phyloP scores from a whole-genome alignment of 1,140 invertebrate species.

The Heliconius nattereri region DNA sequence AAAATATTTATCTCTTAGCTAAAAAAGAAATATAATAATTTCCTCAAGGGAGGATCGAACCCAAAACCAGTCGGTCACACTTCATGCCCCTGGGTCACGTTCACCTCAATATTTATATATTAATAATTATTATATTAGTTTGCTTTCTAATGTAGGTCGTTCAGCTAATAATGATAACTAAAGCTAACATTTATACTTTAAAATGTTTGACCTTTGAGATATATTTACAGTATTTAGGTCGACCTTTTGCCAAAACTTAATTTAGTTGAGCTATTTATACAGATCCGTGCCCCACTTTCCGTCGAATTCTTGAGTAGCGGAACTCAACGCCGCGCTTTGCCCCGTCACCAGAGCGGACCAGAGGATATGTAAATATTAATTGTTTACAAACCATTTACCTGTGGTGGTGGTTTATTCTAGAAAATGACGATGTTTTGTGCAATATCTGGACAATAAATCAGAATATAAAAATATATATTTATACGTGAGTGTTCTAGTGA shows the following conservation, averaged over 20 bases:
- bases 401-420: no score
- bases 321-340: no score
- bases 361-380: no score
- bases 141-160: not conserved
- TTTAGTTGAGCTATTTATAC: not conserved
- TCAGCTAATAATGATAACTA: conserved; percentile 2
- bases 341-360: no score
- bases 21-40: not conserved
- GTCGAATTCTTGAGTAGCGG: no score
- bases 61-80: not conserved
- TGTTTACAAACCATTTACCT: no score
- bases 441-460: not conserved
- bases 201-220: not conserved
- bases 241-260: not conserved
- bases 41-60: not conserved
- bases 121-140: no score
- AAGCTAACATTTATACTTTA: conserved; percentile 5
- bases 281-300: no score
- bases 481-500: not conserved
- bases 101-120: not conserved
- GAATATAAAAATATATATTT: not conserved
- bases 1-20: no score
- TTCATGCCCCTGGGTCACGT: not conserved
- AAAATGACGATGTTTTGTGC: not conserved
- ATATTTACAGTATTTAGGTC: conserved; percentile 3